Conservation (phyloP, 2,888 invertebrate species). For the Sclerodermus sp. region DNA sequence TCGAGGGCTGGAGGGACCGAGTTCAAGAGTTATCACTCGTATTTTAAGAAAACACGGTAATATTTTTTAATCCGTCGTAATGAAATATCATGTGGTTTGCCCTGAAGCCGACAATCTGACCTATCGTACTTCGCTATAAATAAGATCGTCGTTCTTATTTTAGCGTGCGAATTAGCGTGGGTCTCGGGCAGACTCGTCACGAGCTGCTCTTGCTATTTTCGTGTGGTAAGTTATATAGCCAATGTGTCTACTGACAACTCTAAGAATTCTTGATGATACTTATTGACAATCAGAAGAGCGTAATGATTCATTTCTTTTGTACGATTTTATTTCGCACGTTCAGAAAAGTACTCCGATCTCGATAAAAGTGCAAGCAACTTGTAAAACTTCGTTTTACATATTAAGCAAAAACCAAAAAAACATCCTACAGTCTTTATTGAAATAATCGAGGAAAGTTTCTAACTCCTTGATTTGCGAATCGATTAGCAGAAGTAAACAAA, state of each 20-base stretch:
- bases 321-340: no score
- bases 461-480: no score
- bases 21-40: neutral
- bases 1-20: neutral
- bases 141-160: conserved; percentile 44
- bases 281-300: no score
- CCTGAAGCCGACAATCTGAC: conserved; percentile 27
- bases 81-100: conserved; percentile 15
- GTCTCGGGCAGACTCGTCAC: conserved; percentile 39
- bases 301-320: no score
- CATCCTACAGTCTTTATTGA: no score
- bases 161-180: conserved; percentile 47
- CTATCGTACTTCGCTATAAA: conserved; percentile 40
- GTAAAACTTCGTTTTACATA: no score
- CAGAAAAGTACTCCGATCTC: no score
- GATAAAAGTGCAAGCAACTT: no score
- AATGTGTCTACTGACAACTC: conserved; percentile 19
- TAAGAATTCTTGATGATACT: conserved; percentile 12
- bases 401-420: no score
- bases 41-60: neutral
- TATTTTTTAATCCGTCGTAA: neutral
- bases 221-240: conserved; percentile 20
- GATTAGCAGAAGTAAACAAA: no score
- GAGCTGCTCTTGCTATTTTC: conserved; percentile 36
- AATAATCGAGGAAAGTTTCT: no score